A percentile compares a stretch with the other conserved stretches of the same genome.
These are phyloP conservation scores for Drosophila trapezifrons DNA, from an alignment of 1,140 invertebrate genomes.

Conservation along the genomic window DNA sequence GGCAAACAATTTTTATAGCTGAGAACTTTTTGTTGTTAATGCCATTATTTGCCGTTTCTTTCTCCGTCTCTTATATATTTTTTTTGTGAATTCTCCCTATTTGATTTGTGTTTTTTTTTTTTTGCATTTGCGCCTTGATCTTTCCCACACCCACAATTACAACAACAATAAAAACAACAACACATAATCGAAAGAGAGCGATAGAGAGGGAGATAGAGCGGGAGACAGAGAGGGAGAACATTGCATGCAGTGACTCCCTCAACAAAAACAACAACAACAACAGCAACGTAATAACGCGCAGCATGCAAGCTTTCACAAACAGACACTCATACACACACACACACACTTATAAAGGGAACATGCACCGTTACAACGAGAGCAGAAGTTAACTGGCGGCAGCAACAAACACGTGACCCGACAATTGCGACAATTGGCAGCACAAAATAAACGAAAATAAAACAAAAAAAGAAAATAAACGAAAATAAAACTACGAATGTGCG, in stretches of 20 bases:
- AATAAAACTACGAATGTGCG: conserved; percentile 20
- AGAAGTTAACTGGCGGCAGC: conserved; percentile 78
- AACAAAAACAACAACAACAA: conserved; percentile 46
- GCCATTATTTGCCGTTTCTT: conserved; percentile 34
- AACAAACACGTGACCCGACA: conserved; percentile 79
- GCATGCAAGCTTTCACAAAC: conserved; percentile 74
- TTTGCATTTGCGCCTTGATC: conserved; percentile 70
- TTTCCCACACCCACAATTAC: conserved; percentile 70
- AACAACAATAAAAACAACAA: conserved; percentile 30
- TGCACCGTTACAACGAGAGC: conserved; percentile 78
- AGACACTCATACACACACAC: conserved; percentile 51
- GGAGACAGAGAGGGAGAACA: conserved; percentile 31
- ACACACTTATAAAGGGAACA: conserved; percentile 38
- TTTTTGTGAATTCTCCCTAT: conserved; percentile 15
- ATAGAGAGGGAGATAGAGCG: too few species aligned
- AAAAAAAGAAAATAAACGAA: conserved; percentile 29
- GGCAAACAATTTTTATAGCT: conserved; percentile 47
- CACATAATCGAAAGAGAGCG: not conserved
- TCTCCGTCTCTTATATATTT: conserved; percentile 5
- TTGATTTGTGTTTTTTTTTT: conserved; percentile 37
- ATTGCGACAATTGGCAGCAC: conserved; percentile 77
- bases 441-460: conserved; percentile 46
- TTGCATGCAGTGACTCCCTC: conserved; percentile 73
- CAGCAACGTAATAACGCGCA: conserved; percentile 68
- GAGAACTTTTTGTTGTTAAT: conserved; percentile 52